Conservation (phyloP, 2,797 vertebrate species). For the Gallirallus australis region DNA sequence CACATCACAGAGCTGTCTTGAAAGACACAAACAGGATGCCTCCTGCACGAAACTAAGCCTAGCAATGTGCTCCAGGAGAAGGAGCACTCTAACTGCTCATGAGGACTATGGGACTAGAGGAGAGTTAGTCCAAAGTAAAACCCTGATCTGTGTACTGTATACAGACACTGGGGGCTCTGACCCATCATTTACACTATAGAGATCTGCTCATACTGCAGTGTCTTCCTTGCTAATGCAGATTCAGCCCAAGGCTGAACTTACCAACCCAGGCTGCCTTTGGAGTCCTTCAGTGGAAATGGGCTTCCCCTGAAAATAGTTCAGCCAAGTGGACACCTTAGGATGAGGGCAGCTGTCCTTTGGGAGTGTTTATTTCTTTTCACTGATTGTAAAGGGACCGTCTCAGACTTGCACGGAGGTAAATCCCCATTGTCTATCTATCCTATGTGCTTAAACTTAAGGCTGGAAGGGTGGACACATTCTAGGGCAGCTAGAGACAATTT, state of each 20-base stretch:
- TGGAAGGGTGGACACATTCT: background rate
- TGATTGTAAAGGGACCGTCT: background rate
- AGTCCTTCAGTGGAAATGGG: background rate
- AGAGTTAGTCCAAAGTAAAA: background rate
- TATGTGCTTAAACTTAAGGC: background rate
- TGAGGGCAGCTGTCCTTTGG: background rate
- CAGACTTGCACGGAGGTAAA: background rate
- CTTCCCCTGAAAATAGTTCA: background rate
- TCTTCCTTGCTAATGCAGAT: background rate
- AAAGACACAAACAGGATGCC: background rate
- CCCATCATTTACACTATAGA: background rate
- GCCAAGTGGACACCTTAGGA: background rate
- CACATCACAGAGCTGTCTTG: background rate
- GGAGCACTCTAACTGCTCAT: background rate
- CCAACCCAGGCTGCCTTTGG: background rate
- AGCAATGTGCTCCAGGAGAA: background rate
- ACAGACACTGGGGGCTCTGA: background rate
- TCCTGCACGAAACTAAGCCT: background rate
- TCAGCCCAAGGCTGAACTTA: background rate
- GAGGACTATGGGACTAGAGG: background rate
- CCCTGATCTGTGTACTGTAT: background rate
- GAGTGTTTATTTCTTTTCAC: background rate
- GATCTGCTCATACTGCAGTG: background rate
- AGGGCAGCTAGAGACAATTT: background rate
- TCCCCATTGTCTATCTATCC: background rate